Evolutionary conservation across 2,113 vertebrate genomes (phyloP).

Genomic region (Solea senegalensis): DNA sequence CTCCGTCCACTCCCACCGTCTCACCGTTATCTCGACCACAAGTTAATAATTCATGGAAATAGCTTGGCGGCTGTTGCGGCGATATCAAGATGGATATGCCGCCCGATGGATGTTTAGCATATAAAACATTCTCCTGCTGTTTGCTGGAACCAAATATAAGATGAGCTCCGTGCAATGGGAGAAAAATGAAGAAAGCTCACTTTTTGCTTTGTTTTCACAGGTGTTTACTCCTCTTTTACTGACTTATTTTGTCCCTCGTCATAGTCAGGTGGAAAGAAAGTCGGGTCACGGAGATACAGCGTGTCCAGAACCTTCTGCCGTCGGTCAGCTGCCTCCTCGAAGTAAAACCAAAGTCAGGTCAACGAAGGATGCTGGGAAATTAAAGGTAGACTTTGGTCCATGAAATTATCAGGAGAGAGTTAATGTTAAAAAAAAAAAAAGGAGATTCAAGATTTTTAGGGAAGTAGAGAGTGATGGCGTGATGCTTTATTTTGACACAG

Average conservation of each 20-base stretch:
- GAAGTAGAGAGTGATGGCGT: too few relatives aligned
- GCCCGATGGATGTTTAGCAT: conserved; percentile 56
- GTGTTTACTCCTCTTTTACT: neutral
- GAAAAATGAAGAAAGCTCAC: neutral
- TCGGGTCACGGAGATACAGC: neutral
- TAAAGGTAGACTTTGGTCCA: conserved; percentile 45
- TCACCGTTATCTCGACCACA: conserved; percentile 62
- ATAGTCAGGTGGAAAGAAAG: conserved; percentile 26
- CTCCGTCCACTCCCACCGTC: conserved; percentile 44
- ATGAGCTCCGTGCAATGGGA: conserved; percentile 26
- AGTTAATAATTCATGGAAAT: conserved; percentile 79
- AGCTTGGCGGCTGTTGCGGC: conserved; percentile 46
- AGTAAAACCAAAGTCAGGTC: conserved; percentile 36
- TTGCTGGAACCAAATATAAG: conserved; percentile 58
- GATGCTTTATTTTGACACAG: neutral
- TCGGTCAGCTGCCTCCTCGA: neutral
- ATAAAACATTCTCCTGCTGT: conserved; percentile 53
- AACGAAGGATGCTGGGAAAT: conserved; percentile 34
- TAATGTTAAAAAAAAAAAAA: too few relatives aligned
- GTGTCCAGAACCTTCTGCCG: neutral
- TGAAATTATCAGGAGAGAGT: too few relatives aligned
- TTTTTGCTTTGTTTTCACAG: neutral
- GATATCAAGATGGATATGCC: conserved; percentile 64
- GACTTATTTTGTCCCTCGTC: neutral
- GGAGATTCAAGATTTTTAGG: too few relatives aligned